Evolutionary conservation across 2,797 vertebrate genomes (phyloP).

Genomic region (Crocidura indochinensis): DNA sequence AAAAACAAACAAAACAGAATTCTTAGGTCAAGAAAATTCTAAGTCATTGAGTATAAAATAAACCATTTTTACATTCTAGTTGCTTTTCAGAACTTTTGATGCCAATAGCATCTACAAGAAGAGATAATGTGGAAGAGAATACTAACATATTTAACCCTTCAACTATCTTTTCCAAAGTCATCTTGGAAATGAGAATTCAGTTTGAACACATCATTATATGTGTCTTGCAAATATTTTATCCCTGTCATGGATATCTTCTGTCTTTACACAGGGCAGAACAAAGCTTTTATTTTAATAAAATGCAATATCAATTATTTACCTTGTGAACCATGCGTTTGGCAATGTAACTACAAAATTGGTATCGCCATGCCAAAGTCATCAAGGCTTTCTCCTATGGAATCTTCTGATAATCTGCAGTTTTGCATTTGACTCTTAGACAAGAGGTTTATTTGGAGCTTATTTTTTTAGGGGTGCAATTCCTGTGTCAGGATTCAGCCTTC

Average conservation of each 20-base stretch:
- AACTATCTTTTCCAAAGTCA: slow-evolving; percentile 31
- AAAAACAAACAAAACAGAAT: slow-evolving; percentile 43
- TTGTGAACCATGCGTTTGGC: not conserved
- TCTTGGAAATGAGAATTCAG: slow-evolving; percentile 7
- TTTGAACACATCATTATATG: not conserved
- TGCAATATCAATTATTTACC: not conserved
- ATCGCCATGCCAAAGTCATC: not conserved
- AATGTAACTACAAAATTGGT: not conserved
- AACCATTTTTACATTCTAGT: not conserved
- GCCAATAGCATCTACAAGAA: not conserved
- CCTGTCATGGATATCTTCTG: not conserved
- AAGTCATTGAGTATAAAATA: not conserved
- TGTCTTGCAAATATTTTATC: not conserved
- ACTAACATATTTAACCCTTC: not conserved
- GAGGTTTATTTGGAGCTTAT: not conserved
- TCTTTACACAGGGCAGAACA: too few relatives aligned
- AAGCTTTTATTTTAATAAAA: not conserved
- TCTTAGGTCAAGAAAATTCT: slow-evolving; percentile 10
- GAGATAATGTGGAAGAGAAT: not conserved
- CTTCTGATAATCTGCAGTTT: not conserved
- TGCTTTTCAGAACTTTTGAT: slow-evolving; percentile 11
- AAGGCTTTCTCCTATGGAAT: not conserved
- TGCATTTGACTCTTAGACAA: not conserved
- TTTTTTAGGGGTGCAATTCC: not conserved
- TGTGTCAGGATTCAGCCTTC: not conserved